phyloP scores from a whole-genome alignment of 1,140 invertebrate genomes.

The Palaemon carinicauda region DNA sequence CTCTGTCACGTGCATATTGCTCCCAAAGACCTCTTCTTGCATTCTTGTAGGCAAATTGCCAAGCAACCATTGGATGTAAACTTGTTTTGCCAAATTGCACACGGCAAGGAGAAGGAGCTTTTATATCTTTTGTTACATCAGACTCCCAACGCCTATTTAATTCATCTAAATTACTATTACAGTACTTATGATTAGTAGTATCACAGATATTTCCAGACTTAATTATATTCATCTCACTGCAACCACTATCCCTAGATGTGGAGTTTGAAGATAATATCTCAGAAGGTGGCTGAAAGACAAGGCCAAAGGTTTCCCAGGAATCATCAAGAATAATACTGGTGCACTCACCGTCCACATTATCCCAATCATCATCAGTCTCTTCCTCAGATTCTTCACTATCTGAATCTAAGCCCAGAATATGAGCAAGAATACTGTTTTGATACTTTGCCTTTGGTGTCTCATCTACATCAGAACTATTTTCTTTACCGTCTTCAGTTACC shows the following conservation, averaged over 20 bases:
- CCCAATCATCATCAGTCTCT: constrained; percentile 20
- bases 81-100: constrained; percentile 5
- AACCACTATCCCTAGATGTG: neutral
- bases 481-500: neutral
- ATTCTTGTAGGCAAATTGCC: constrained; percentile 14
- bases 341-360: neutral
- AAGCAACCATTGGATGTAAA: constrained; percentile 10
- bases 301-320: constrained; percentile 26
- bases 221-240: neutral
- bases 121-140: neutral
- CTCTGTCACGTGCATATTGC: constrained; percentile 14
- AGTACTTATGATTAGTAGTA: neutral
- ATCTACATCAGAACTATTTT: neutral
- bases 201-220: neutral
- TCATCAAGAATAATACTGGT: neutral
- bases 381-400: neutral
- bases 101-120: neutral
- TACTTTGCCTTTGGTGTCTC: neutral
- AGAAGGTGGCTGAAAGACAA: neutral
- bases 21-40: constrained; percentile 34
- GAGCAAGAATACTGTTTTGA: constrained; percentile 13
- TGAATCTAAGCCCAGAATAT: constrained; percentile 9
- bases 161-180: neutral
- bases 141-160: constrained; percentile 13
- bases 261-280: neutral